Evolutionary conservation across 2,113 vertebrate species (phyloP).

Genomic region (Limnothrissa miodon): DNA sequence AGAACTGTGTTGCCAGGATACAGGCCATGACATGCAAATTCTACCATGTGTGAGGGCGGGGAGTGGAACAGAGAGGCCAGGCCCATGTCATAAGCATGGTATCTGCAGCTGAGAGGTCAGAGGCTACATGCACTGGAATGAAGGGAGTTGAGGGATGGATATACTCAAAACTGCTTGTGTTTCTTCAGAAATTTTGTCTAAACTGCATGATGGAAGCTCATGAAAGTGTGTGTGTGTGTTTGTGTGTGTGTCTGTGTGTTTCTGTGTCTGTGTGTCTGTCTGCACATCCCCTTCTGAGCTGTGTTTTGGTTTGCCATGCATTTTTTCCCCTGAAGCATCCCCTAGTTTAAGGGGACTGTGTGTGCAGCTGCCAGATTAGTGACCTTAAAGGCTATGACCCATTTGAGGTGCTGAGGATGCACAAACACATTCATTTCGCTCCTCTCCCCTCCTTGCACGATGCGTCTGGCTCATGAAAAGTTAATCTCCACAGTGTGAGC

Average conservation of each 20-base stretch:
- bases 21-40: constrained; percentile 4
- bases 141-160: constrained; percentile 4
- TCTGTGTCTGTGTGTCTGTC: too few species aligned
- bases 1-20: constrained; percentile 28
- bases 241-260: neutral
- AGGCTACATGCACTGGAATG: neutral
- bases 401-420: constrained; percentile 27
- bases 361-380: neutral
- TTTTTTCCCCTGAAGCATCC: neutral
- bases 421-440: neutral
- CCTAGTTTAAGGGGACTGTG: neutral
- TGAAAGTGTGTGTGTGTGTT: neutral
- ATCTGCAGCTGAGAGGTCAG: neutral
- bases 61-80: neutral
- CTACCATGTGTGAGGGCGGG: neutral
- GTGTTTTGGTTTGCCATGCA: neutral
- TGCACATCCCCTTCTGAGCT: neutral
- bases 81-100: neutral
- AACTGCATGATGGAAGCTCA: neutral
- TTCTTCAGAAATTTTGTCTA: neutral
- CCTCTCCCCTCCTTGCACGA: neutral
- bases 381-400: constrained; percentile 16
- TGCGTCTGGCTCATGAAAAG: neutral
- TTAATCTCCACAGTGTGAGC: neutral
- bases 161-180: neutral